Conservation (phyloP, 2,113 vertebrate species). For the Zosterops borbonicus region DNA sequence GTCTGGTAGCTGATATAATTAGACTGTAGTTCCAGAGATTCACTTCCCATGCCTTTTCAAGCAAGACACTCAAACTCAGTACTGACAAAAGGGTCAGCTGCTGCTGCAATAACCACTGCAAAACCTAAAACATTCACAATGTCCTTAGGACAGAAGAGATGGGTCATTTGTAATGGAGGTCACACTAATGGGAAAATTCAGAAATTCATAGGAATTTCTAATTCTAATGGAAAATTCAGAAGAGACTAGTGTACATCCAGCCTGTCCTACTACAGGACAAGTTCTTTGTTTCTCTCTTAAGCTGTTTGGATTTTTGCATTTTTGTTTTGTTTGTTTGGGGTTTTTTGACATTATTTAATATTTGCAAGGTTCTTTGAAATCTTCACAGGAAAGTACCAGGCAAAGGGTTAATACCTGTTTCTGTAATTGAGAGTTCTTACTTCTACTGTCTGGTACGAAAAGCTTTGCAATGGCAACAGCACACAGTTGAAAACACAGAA, state of each 20-base stretch:
- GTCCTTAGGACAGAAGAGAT: not conserved
- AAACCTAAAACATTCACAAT: not conserved
- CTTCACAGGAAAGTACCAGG: not conserved
- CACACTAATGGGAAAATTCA: not conserved
- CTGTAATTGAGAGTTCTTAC: not conserved
- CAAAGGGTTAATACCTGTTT: not conserved
- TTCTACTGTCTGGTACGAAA: not conserved
- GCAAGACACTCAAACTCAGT: not conserved
- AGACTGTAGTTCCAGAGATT: not conserved
- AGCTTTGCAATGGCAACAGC: not conserved
- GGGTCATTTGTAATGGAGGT: not conserved
- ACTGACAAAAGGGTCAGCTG: not conserved
- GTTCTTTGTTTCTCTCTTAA: not conserved
- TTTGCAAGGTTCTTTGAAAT: not conserved
- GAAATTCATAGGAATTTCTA: not conserved
- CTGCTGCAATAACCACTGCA: not conserved
- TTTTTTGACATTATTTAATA: not conserved
- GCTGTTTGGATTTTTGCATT: not conserved
- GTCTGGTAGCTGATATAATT: not conserved
- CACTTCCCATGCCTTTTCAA: not conserved
- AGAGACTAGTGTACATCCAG: not conserved
- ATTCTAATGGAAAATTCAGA: not conserved
- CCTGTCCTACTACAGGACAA: not conserved
- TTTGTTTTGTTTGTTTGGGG: not conserved
- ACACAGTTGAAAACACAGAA: not conserved